Base-by-base conservation (phyloP, 2,888 invertebrate species). In the Onchidella celtica region DNA sequence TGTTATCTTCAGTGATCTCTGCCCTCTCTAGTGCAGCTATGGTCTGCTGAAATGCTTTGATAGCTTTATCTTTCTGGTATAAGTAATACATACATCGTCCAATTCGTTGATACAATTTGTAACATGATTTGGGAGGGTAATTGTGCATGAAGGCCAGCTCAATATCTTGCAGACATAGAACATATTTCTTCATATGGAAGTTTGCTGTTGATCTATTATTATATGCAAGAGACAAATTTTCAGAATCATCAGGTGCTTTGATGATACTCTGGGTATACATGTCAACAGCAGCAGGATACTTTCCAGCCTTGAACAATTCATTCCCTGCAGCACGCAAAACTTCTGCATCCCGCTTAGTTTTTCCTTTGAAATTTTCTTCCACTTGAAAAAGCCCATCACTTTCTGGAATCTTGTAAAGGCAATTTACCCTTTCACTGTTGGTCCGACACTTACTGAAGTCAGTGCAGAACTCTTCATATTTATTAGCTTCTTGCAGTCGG, bases 101-200 rank as follows among this genome's bases (percentile, higher is more conserved):
- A 86, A 95, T 94, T 34, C 97, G 94, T 27, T 96, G 92, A 76
- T 95, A 93, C 77, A 97, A 93, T 93, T 97, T 97, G 88, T 95
- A 95, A 40, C 93, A 93, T 73, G 95, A 93, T 80, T 95, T 94
- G 59, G 93, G 89, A 0, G 96, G 96, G 90, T 96, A 96, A 14
- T 95, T 94, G 85, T 94, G 93, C 57, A 94, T 86, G 63, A 92
- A 86, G 11, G 91, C 91, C 24, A 87, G 77, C 24, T 89, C 86
- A 47, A 92, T 91, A 79, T 93, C 92, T 11, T 82, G 80, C 38
- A 92, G 81, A 81, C 92, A 91, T 21, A 88, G 83, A 9, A 85
- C 78, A 81, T 91, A 91, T 36, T 88, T 83, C 57, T 90, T 86
- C 83, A 91, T 82, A 81, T 92, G 90, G 69, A 89, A 91, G 55